A percentile compares a stretch with the other conserved stretches of the same genome.
Conservation (phyloP, 2,888 invertebrate species). For the Pyrrhia umbra region DNA sequence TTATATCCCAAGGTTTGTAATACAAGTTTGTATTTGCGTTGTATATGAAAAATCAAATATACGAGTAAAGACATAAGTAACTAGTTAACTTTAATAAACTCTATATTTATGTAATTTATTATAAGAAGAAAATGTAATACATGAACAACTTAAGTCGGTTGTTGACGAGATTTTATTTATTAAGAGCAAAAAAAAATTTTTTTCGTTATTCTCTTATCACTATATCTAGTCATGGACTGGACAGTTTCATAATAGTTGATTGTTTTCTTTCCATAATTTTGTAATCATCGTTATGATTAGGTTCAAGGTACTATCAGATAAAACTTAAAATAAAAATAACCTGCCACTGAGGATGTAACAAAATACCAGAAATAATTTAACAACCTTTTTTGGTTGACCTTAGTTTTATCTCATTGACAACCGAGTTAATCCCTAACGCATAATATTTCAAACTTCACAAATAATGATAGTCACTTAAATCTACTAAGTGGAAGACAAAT, state of each 20-base stretch:
- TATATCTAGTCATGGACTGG: too few species aligned
- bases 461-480: constrained; percentile 66
- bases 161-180: constrained; percentile 15
- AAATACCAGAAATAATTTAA: neutral
- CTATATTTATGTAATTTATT: neutral
- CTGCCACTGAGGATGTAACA: neutral
- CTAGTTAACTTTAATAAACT: constrained; percentile 17
- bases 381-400: neutral
- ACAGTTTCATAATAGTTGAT: too few species aligned
- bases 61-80: neutral
- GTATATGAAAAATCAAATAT: neutral
- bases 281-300: too few species aligned
- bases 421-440: constrained; percentile 24
- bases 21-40: constrained; percentile 1
- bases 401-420: constrained; percentile 18
- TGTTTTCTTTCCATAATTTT: too few species aligned
- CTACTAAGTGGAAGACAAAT: constrained; percentile 76
- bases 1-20: too few species aligned
- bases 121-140: constrained; percentile 8
- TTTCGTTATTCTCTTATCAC: too few species aligned
- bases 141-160: constrained; percentile 14
- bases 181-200: neutral
- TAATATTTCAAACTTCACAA: constrained; percentile 35
- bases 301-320: too few species aligned
- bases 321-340: too few species aligned